Evolutionary conservation across 1,140 invertebrate genomes (phyloP), one percentile per base, ranked within the genome.

Genomic region (Aethina tumida): DNA sequence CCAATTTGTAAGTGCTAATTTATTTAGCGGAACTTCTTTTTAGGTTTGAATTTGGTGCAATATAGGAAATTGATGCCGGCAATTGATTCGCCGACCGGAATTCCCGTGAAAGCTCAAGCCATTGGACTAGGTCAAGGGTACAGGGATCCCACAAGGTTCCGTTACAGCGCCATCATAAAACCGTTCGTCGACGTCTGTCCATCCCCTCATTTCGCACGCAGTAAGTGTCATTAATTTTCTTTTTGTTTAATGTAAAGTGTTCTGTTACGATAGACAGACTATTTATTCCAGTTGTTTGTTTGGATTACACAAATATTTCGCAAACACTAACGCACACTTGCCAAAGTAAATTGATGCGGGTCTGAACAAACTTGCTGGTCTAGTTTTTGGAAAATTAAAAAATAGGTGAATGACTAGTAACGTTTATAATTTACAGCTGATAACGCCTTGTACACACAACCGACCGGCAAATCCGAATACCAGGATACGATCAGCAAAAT

Each of bases 391-490:
- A n/a, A n/a, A n/a, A 6, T 22, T 7, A 22, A 22, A 22, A 22
- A 7, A 22, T 7, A 22, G 6, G 21, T 22, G 21, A 22, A 7
- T 6, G n/a, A 32, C n/a, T 49, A 50, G 30, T 35, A 66, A 60
- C 53, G 58, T 54, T 38, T 64, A n/a, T n/a, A n/a, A n/a, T n/a
- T n/a, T n/a, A n/a, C 70, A 12, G 54, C 68, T 10, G 54, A 60
- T n/a, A 53, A 57, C 3, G n/a, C n/a, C n/a, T 75, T 68, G 67
- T 68, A 66, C 32, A 58, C 58, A 3, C 64, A 64, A 5, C 67
- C 62, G 37, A 69, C 68, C 0, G 72, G 72, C 4, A 54, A 64
- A 8, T 68, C 71, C 0, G 74, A 77, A 41, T 78, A 76, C 31
- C 65, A 69, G 59, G 72, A 75, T 39, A 69, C 65, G 0, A 66